Conservation (phyloP, 2,888 invertebrate species). For the Phalangium opilio region DNA sequence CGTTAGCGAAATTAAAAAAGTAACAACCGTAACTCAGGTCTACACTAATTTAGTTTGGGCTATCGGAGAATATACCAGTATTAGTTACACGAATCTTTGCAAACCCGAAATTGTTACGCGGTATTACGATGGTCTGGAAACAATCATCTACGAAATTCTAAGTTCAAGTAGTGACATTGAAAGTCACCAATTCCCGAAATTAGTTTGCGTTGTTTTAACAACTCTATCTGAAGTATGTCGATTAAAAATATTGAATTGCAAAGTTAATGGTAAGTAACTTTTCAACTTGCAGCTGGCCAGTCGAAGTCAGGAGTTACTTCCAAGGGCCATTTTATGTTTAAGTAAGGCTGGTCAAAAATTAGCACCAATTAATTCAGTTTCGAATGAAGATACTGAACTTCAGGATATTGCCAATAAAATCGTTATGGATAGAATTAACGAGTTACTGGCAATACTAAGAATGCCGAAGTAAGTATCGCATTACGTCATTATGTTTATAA, state of each 20-base stretch:
- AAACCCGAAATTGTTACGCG: constrained; percentile 12
- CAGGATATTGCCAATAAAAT: constrained; percentile 12
- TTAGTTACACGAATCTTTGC: constrained; percentile 10
- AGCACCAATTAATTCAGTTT: neutral
- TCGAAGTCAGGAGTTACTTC: constrained; percentile 16
- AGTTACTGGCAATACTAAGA: constrained; percentile 12
- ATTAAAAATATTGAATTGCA: too few relatives aligned
- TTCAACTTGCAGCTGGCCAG: constrained; percentile 7
- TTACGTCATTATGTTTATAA: neutral
- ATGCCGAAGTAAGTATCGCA: constrained; percentile 10
- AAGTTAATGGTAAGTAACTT: too few relatives aligned
- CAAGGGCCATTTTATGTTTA: constrained; percentile 13
- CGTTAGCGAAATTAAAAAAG: constrained; percentile 12
- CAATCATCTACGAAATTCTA: constrained; percentile 12
- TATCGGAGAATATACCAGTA: constrained; percentile 14
- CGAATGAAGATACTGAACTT: neutral
- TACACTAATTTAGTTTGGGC: constrained; percentile 5
- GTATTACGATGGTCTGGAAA: constrained; percentile 14
- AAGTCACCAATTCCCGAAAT: constrained; percentile 9
- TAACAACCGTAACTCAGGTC: neutral
- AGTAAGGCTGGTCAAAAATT: constrained; percentile 11
- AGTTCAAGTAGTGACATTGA: constrained; percentile 6
- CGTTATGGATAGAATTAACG: constrained; percentile 11
- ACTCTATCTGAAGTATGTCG: constrained; percentile 11
- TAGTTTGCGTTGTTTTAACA: constrained; percentile 9